Conservation (phyloP, 2,888 invertebrate species). For the Melinaea marsaeus region DNA sequence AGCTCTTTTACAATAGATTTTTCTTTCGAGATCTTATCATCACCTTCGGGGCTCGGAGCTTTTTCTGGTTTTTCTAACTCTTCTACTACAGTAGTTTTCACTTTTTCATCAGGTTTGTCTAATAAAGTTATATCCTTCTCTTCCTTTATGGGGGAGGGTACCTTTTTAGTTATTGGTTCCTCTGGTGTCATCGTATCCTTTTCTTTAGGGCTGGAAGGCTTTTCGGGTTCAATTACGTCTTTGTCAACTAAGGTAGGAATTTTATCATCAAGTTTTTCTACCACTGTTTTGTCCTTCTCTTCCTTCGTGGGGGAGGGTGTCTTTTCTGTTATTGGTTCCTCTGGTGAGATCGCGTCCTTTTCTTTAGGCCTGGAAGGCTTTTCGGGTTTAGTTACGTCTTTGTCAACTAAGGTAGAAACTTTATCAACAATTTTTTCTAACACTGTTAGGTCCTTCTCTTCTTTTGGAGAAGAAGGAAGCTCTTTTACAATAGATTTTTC, state of each 20-base stretch:
- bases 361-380: constrained; percentile 15
- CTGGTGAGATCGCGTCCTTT: constrained; percentile 8
- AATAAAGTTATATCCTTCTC: too few relatives aligned
- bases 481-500: too few relatives aligned
- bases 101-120: constrained; percentile 21
- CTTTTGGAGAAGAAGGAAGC: too few relatives aligned
- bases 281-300: background rate
- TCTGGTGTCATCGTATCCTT: too few relatives aligned
- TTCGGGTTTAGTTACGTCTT: background rate
- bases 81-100: constrained; percentile 14
- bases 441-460: too few relatives aligned
- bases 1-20: constrained; percentile 16
- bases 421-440: background rate
- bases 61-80: constrained; percentile 18
- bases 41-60: constrained; percentile 15
- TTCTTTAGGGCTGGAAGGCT: too few relatives aligned
- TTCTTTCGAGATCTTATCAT: constrained; percentile 13
- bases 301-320: background rate
- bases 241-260: too few relatives aligned
- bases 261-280: background rate
- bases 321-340: constrained; percentile 18
- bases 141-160: too few relatives aligned
- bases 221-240: too few relatives aligned
- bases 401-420: constrained; percentile 13
- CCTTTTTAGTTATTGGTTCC: background rate